Evolutionary conservation across 2,113 vertebrate species (phyloP), one percentile per base, ranked within the genome.

Genomic region (Marmota monax): DNA sequence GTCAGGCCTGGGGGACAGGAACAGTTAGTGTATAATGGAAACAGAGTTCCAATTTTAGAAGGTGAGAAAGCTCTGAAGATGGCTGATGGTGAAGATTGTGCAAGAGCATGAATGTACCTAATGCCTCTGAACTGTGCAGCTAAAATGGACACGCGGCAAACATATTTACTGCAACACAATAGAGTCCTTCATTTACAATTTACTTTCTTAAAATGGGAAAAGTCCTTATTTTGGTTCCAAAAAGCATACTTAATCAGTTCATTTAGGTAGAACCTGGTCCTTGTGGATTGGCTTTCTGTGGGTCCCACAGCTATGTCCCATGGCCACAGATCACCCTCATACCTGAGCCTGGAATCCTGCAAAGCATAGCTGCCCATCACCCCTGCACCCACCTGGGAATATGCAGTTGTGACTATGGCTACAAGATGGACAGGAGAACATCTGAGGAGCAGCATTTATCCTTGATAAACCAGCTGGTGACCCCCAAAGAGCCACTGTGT

Each of bases 11-110:
- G 32, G 42, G 29, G 25, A 13, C 1, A 4, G 32, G 73, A 58
- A 3, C 0, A 5, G 14, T 9, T 20, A 10, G 8, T 5, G 8
- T 9, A 1, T 5, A 48, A 18, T 4, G 2, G 8, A 32, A 22
- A 9, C 8, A 48, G 42, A 51, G 34, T 12, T 51, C 51, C 58
- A 20, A 22, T 1, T 20, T 29, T 32, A 42, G 58, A n/a, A 65
- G 22, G 13, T 65, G 65, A 67, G 29, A 32, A 32, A 4, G 27
- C 7, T 32, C 65, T 67, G 29, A 29, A 67, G 65, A 32, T 5
- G 56, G 34, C 22, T 0, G 7, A 7, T 34, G 53, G 37, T 6
- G 22, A 48, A 2, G 8, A 22, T 4, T 29, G 22, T 39, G 6
- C 7, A 5, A 67, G 27, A 61, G 0, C 0, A 0, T n/a, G 73